These are phyloP conservation scores for Verasper variegatus DNA, from an alignment of 2,113 vertebrate genomes.

Conservation along the genomic window DNA sequence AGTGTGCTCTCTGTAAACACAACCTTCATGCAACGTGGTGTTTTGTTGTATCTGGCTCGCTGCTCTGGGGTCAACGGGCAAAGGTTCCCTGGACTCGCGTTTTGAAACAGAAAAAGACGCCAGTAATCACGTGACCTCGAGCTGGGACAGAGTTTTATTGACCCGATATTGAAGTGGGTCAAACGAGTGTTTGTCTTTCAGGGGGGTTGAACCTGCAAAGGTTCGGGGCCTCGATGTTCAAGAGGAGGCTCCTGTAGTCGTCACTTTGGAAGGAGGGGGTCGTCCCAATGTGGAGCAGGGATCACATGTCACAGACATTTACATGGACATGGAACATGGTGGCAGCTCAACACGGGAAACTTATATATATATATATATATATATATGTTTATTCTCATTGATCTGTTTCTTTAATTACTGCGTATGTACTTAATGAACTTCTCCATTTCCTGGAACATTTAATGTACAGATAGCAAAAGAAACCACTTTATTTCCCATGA, in stretches of 20 bases:
- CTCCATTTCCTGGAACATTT: too few relatives aligned
- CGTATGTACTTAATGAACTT: too few relatives aligned
- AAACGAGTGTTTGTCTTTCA: constrained; percentile 24
- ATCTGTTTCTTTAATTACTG: too few relatives aligned
- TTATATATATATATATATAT: not conserved
- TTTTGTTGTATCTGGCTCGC: constrained; percentile 32
- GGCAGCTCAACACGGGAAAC: not conserved
- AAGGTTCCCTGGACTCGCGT: constrained; percentile 18
- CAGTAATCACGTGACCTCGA: constrained; percentile 7
- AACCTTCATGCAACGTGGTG: not conserved
- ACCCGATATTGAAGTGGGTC: constrained; percentile 33
- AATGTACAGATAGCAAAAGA: not conserved
- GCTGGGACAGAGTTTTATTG: constrained; percentile 8
- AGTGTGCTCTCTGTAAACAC: not conserved
- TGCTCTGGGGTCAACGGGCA: constrained; percentile 23
- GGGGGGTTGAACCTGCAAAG: not conserved
- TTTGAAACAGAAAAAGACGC: constrained; percentile 21
- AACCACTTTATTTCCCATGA: not conserved
- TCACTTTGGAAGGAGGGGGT: not conserved
- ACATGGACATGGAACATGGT: constrained; percentile 4
- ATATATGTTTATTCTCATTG: not conserved
- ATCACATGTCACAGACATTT: constrained; percentile 46
- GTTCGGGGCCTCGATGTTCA: constrained; percentile 10
- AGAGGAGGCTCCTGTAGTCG: not conserved
- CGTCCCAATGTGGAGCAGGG: constrained; percentile 31